A percentile compares a stretch with the other conserved stretches of the same genome.
phyloP scores from a whole-genome alignment of 2,797 vertebrate genomes.

The Sebastes flavidus region DNA sequence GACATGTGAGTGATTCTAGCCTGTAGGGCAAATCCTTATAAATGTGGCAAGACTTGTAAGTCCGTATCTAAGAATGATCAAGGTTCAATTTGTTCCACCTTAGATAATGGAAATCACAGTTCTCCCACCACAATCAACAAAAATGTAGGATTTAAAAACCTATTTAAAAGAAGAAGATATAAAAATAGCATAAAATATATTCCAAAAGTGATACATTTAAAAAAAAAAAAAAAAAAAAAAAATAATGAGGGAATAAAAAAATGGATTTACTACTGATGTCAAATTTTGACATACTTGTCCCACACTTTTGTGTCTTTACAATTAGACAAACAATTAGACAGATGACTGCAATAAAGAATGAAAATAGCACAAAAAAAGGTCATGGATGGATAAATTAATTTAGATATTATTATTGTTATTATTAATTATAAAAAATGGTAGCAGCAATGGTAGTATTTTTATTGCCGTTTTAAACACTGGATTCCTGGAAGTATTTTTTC shows the following conservation, averaged over 20 bases:
- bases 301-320: not conserved
- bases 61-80: not conserved
- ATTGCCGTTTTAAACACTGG: not conserved
- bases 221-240: not conserved
- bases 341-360: not conserved
- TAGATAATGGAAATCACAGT: not conserved
- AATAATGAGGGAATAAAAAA: not conserved
- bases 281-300: not conserved
- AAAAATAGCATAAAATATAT: not conserved
- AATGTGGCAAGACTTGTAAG: not conserved
- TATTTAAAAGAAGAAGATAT: not conserved
- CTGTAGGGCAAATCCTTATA: not conserved
- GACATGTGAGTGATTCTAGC: not conserved
- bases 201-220: not conserved
- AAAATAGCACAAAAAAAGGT: not conserved
- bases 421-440: not conserved
- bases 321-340: not conserved
- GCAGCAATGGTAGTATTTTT: not conserved
- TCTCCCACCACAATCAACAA: not conserved
- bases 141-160: not conserved
- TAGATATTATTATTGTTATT: not conserved
- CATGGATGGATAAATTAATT: not conserved
- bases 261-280: not conserved
- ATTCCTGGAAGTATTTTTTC: too few relatives aligned
- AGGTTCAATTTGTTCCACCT: not conserved